Base-by-base conservation (phyloP, 2,888 invertebrate genomes). In the Gymnoscelis rufifasciata region DNA sequence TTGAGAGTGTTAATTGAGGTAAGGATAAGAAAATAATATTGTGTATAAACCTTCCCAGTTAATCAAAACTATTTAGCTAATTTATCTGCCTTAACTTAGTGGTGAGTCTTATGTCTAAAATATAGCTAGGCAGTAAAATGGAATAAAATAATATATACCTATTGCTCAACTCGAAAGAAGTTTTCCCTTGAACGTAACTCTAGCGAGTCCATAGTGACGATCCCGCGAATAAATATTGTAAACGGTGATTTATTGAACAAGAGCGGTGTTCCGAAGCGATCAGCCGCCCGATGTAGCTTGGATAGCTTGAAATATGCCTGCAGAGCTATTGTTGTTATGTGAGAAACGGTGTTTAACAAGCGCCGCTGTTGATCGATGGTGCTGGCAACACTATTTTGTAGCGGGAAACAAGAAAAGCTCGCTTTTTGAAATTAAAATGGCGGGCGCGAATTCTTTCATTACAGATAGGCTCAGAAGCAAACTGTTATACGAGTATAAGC, bases 291-390 rank as follows among this genome's bases (percentile, higher is more conserved):
- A 81, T 83, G 83, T 78, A 76, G 66, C 78, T 80, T 75, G 79
- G 78, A 78, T 76, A 77, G 74, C 73, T 82, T 87, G 86, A 87
- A 87, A 84, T 87, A 87, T 86, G 83, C 86, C 80, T 70, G 78
- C 77, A 71, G 73, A 71, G 78, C 84, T 76, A 84, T 84, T 84
- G 86, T 83, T 82, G 83, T 78, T 82, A 83, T 83, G 84, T 83
- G 84, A 83, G 84, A 84, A 84, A 84, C 83, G 75, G 83, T 83
- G 83, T 83, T 79, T 84, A 84, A 84, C 84, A 84, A 84, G 83
- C 83, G 73, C 75, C 74, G 69, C 58, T 61, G 61, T 74, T 75
- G 71, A 74, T 81, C 81, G 83, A 84, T 84, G 81, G 77, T 68
- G 74, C 67, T 68, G 68, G 65, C 65, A 71, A 73, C 78, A 73